Conservation (phyloP, 2,888 invertebrate genomes). For the Pasiphila rectangulata region DNA sequence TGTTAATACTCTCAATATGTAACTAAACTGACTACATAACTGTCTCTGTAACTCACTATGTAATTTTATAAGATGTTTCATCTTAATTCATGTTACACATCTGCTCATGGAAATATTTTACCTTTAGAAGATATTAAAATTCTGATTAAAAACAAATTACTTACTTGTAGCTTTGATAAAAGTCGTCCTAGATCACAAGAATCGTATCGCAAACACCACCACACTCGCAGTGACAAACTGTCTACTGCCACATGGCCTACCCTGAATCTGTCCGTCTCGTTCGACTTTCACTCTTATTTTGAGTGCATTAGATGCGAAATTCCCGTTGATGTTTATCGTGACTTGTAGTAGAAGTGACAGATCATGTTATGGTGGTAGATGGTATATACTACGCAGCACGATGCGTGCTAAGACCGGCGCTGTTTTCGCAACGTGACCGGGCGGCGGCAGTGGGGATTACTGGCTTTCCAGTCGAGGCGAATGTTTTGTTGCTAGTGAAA, state of each 20-base stretch:
- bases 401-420: constrained; percentile 36
- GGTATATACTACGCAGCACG: constrained; percentile 7
- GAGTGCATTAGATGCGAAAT: too few relatives aligned
- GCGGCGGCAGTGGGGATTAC: constrained; percentile 42
- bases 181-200: background rate
- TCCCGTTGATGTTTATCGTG: too few relatives aligned
- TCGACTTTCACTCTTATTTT: background rate
- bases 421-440: constrained; percentile 50
- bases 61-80: too few relatives aligned
- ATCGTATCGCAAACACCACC: background rate
- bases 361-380: background rate
- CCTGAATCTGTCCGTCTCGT: too few relatives aligned
- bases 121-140: too few relatives aligned
- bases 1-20: too few relatives aligned
- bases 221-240: background rate
- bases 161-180: too few relatives aligned
- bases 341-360: background rate
- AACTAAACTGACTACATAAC: too few relatives aligned
- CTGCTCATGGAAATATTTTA: too few relatives aligned
- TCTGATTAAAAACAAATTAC: too few relatives aligned
- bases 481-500: constrained; percentile 15
- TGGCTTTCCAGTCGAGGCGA: constrained; percentile 26
- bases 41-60: too few relatives aligned
- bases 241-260: background rate
- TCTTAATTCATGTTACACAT: too few relatives aligned